These are phyloP conservation scores for Oegoconia quadripuncta DNA, from an alignment of 2,888 invertebrate genomes.

Conservation along the genomic window DNA sequence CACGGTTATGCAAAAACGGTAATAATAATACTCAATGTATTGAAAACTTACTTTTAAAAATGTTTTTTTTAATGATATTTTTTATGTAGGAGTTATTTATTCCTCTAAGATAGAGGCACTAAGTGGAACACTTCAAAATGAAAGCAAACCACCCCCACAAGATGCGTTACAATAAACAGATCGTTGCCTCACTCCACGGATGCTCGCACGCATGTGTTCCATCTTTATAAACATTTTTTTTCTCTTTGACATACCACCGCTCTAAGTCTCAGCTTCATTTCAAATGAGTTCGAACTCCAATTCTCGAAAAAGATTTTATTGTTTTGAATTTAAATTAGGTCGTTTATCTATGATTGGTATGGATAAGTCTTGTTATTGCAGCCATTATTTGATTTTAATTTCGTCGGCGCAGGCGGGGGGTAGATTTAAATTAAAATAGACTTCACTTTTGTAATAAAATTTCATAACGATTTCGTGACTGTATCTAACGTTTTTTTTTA, in stretches of 20 bases:
- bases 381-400: no score
- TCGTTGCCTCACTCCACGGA: conserved; percentile 31
- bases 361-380: conserved; percentile 3
- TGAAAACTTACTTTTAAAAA: no score
- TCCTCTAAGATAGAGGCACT: background rate
- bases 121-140: conserved; percentile 6
- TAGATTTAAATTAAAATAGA: no score
- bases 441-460: no score
- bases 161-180: conserved; percentile 47
- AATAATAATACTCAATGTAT: no score
- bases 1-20: no score
- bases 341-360: conserved; percentile 11
- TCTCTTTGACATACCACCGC: conserved; percentile 6
- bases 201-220: conserved; percentile 39
- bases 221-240: conserved; percentile 19
- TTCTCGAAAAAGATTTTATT: conserved; percentile 10
- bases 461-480: no score
- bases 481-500: no score
- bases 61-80: background rate
- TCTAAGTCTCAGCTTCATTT: conserved; percentile 7
- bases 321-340: conserved; percentile 12
- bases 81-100: no score
- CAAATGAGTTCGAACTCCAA: background rate
- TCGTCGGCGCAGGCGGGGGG: no score
- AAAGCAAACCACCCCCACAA: conserved; percentile 8